Evolutionary conservation across 2,888 invertebrate species (phyloP).

Genomic region (Diaperis boleti): DNA sequence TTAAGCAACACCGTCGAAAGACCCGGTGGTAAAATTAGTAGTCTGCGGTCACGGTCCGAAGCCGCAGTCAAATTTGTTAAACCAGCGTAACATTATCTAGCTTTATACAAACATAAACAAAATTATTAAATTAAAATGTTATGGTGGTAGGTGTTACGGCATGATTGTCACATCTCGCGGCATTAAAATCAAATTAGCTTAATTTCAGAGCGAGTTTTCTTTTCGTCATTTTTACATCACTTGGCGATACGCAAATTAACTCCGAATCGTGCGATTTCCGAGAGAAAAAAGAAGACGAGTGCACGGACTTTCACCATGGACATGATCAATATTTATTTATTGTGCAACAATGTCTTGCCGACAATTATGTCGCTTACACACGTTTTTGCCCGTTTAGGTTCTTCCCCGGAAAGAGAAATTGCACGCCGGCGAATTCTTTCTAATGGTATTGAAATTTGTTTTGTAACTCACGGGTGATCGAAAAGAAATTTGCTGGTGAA

Average conservation of each 20-base stretch:
- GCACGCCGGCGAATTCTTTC: neutral
- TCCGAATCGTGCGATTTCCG: constrained; percentile 36
- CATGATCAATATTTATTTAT: constrained; percentile 27
- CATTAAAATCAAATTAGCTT: constrained; percentile 66
- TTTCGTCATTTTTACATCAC: constrained; percentile 47
- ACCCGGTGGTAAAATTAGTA: constrained; percentile 35
- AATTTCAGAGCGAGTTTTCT: constrained; percentile 48
- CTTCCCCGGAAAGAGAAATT: neutral
- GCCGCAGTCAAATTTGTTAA: constrained; percentile 57
- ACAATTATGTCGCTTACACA: neutral
- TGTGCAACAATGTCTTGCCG: neutral
- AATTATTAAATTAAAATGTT: constrained; percentile 67
- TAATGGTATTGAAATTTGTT: neutral
- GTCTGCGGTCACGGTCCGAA: constrained; percentile 51
- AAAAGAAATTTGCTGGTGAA: constrained; percentile 6
- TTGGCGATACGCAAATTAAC: constrained; percentile 61
- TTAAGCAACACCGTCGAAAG: constrained; percentile 29
- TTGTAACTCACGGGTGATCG: constrained; percentile 9
- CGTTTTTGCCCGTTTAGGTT: neutral
- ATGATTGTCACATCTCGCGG: constrained; percentile 64
- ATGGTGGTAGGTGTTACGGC: constrained; percentile 66
- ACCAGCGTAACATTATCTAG: constrained; percentile 57
- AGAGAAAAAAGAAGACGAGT: constrained; percentile 34
- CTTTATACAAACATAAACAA: constrained; percentile 60
- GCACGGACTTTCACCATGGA: constrained; percentile 26